Percentiles rank a stretch among this genome's conserved stretches.
phyloP scores from a whole-genome alignment of 2,888 invertebrate genomes.

The Dermolepida albohirtum region DNA sequence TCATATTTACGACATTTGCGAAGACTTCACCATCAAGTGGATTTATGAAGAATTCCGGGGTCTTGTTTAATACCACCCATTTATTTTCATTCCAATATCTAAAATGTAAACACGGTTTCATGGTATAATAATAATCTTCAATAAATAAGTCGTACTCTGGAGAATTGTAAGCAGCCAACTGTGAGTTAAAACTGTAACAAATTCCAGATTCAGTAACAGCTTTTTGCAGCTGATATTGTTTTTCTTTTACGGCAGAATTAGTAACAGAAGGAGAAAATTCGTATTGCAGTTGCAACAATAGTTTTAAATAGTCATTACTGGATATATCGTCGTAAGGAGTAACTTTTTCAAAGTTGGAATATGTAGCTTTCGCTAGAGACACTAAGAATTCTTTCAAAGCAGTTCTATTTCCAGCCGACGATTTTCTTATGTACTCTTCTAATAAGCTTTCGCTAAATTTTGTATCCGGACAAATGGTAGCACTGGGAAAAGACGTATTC shows the following conservation, averaged over 20 bases:
- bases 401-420: slow-evolving; percentile 64
- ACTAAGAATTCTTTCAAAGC: slow-evolving; percentile 69
- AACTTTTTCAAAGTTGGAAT: slow-evolving; percentile 70
- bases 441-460: slow-evolving; percentile 70
- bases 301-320: slow-evolving; percentile 70
- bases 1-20: slow-evolving; percentile 78
- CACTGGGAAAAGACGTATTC: slow-evolving; percentile 79
- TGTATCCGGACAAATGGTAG: slow-evolving; percentile 74
- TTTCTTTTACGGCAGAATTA: slow-evolving; percentile 57
- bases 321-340: slow-evolving; percentile 69
- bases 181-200: slow-evolving; percentile 77
- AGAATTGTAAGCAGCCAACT: slow-evolving; percentile 72
- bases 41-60: slow-evolving; percentile 71
- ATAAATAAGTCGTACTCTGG: slow-evolving; percentile 65
- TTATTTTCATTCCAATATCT: slow-evolving; percentile 72
- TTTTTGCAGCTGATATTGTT: slow-evolving; percentile 65
- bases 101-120: slow-evolving; percentile 37
- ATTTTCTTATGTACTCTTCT: slow-evolving; percentile 62
- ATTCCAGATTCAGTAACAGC: slow-evolving; percentile 78
- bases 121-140: slow-evolving; percentile 6
- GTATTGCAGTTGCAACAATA: slow-evolving; percentile 68
- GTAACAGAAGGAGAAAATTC: slow-evolving; percentile 67
- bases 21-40: slow-evolving; percentile 82
- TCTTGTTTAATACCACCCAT: slow-evolving; percentile 68
- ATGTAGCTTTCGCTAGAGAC: slow-evolving; percentile 71